Evolutionary conservation across 2,888 invertebrate genomes (phyloP).

Genomic region (Megalurothrips usitatus): DNA sequence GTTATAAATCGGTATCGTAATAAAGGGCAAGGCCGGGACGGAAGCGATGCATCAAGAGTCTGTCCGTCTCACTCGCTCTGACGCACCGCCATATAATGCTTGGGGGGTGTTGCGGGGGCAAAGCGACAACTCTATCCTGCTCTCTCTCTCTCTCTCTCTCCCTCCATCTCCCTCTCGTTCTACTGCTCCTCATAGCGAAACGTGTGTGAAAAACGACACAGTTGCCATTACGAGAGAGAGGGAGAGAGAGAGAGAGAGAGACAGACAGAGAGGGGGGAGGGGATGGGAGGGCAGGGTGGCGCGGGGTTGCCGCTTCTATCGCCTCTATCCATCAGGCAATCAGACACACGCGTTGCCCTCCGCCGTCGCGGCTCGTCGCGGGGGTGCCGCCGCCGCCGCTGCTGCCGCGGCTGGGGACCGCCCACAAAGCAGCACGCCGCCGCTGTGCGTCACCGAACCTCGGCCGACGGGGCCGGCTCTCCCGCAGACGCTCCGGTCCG

Average conservation of each 20-base stretch:
- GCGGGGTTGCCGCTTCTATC: background rate
- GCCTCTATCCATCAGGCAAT: background rate
- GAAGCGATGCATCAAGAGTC: conserved; percentile 8
- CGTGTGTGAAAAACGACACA: conserved; percentile 24
- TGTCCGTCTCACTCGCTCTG: background rate
- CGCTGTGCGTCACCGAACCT: no score
- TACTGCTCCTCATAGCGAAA: background rate
- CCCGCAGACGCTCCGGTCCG: no score
- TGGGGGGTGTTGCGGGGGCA: background rate
- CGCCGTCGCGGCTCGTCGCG: no score
- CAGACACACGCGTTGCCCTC: no score
- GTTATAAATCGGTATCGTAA: background rate
- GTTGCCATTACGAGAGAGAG: background rate
- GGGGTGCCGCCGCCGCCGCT: no score
- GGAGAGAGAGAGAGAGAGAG: background rate
- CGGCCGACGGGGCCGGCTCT: no score
- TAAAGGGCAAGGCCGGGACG: background rate
- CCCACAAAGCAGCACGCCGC: no score
- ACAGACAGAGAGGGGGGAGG: background rate
- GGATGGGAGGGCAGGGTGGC: background rate
- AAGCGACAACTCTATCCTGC: background rate
- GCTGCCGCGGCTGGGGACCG: no score
- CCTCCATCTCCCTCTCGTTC: background rate
- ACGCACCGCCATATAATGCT: background rate
- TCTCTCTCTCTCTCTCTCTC: conserved; percentile 2